Base-by-base conservation (phyloP, 2,888 invertebrate genomes). In the Hydrotaea diabolus region DNA sequence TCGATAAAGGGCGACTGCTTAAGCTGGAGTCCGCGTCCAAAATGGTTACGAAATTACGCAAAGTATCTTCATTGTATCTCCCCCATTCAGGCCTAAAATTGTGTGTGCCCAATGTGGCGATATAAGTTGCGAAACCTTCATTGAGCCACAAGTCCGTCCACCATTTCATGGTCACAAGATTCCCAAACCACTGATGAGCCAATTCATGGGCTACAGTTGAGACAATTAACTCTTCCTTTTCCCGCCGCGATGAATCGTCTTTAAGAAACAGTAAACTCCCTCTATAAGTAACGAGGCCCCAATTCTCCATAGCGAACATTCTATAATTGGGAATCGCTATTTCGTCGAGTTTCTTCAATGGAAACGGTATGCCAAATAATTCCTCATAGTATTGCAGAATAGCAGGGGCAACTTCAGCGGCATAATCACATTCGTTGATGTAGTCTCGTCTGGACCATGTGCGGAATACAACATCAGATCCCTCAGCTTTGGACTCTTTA, bases 61-160 rank as follows among this genome's bases (percentile, higher is more conserved):
- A 87, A 0, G 94, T 94, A 86, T 95, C 94, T 84, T 93, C 93
- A 76, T 93, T 91, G 83, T 94, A 92, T 0, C 94, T 21, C 59
- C 93, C 93, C 96, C 96, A 96, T 74, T 94, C 93, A 0, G 96
- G 96, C 89, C 94, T 94, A 64, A 95, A 93, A 53, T 94, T 92
- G 69, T 93, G 91, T 1, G 95, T 93, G 3, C 94, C 95, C 19
- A 94, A 90, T 0, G 93, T 93, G 0, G 94, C 95, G 85, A 95
- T 94, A 91, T 94, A 95, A 0, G 95, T 95, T 8, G 95, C 96
- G 89, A 96, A 96, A 0, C 96, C 96, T 91, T 96, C 96, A 91
- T 96, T 96, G 75, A 96, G 92, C 96, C 96, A 96, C 8, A 96
- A 90, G 90, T 96, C 96, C 0, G 95, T 95, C 96, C 96, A 96